Evolutionary conservation across 1,140 invertebrate genomes (phyloP).

Genomic region (Tetraneura akinire): DNA sequence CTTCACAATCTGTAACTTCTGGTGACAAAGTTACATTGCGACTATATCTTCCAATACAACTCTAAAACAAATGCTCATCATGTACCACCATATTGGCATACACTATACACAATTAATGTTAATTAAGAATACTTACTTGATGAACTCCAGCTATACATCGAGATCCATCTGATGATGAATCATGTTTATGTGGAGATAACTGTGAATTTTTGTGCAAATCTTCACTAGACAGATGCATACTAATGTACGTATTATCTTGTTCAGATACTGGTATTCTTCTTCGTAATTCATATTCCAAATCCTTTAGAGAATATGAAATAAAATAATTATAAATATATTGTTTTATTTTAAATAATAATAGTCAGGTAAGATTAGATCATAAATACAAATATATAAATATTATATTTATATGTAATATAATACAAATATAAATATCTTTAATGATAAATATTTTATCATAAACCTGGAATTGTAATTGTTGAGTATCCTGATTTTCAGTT

Average conservation of each 20-base stretch:
- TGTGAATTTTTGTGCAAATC: constrained; percentile 43
- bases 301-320: constrained; percentile 59
- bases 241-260: constrained; percentile 54
- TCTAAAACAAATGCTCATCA: constrained; percentile 12
- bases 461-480: constrained; percentile 63
- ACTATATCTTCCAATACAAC: constrained; percentile 59
- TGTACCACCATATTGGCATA: neutral
- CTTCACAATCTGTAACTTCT: constrained; percentile 94
- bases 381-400: too few relatives aligned
- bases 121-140: constrained; percentile 17
- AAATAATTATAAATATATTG: neutral
- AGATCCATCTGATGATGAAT: constrained; percentile 44
- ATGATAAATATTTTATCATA: constrained; percentile 40
- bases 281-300: constrained; percentile 82
- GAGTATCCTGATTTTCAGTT: constrained; percentile 61
- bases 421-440: constrained; percentile 3
- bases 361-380: too few relatives aligned
- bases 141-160: constrained; percentile 41
- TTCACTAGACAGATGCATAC: constrained; percentile 49
- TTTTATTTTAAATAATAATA: too few relatives aligned
- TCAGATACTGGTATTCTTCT: constrained; percentile 58
- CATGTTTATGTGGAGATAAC: constrained; percentile 36
- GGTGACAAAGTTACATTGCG: constrained; percentile 87
- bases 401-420: neutral
- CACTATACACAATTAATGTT: neutral